phyloP scores from a whole-genome alignment of 2,113 vertebrate species.

The Desmodus rotundus region DNA sequence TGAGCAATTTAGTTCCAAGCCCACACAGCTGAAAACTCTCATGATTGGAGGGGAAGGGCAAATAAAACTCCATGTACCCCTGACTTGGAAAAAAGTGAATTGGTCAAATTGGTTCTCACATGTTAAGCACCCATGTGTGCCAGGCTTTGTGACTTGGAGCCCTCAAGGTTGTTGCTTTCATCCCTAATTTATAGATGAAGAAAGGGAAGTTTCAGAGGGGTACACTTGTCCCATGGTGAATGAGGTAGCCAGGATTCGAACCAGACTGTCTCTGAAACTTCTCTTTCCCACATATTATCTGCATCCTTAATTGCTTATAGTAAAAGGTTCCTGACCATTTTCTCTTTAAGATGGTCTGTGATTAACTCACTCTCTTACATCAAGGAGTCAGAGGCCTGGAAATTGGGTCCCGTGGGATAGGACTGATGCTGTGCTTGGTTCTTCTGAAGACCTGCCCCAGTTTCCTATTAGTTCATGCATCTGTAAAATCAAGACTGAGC shows the following conservation, averaged over 20 bases:
- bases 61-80: background rate
- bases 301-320: background rate
- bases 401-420: background rate
- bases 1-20: background rate
- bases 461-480: background rate
- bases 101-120: background rate
- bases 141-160: background rate
- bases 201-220: background rate
- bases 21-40: background rate
- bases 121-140: background rate
- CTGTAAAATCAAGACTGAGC: constrained; percentile 31
- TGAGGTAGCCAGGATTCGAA: background rate
- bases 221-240: background rate
- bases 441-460: constrained; percentile 5
- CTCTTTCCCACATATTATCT: background rate
- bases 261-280: background rate
- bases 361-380: background rate
- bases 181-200: background rate
- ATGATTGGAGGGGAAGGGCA: background rate
- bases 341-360: background rate
- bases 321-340: background rate
- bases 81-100: background rate
- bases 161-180: background rate
- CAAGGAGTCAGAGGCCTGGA: background rate
- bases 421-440: background rate